Evolutionary conservation across 2,888 invertebrate species (phyloP).

Genomic region (Clostera curtula): DNA sequence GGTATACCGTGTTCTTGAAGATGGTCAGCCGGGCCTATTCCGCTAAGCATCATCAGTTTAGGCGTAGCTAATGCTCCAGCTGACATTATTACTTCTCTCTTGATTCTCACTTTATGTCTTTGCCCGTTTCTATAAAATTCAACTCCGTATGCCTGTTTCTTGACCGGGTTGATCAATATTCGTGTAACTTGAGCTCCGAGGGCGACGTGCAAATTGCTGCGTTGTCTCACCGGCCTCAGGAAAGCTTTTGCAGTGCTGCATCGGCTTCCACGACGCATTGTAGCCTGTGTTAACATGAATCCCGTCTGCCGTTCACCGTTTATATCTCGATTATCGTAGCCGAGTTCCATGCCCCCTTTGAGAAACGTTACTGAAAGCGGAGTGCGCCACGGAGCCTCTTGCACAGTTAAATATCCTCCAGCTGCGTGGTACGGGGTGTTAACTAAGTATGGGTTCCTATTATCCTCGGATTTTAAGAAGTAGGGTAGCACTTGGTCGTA

Average conservation of each 20-base stretch:
- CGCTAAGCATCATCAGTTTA: conserved; percentile 93
- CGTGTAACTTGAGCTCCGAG: conserved; percentile 84
- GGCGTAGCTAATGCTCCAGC: conserved; percentile 93
- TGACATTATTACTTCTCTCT: conserved; percentile 87
- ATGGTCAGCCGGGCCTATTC: conserved; percentile 88
- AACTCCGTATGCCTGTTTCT: conserved; percentile 84
- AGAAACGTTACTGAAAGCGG: conserved; percentile 88
- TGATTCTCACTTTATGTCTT: conserved; percentile 79
- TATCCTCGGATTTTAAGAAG: conserved; percentile 91
- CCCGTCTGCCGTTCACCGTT: conserved; percentile 90
- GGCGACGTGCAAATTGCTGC: conserved; percentile 86
- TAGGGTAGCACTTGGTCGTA: conserved; percentile 88
- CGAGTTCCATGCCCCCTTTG: conserved; percentile 87
- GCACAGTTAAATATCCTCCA: conserved; percentile 88
- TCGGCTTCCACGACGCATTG: conserved; percentile 86
- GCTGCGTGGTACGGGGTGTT: conserved; percentile 83
- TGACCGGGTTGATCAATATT: conserved; percentile 79
- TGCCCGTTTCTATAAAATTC: conserved; percentile 81
- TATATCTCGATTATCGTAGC: conserved; percentile 86
- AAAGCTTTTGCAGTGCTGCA: conserved; percentile 94
- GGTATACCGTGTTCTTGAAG: conserved; percentile 82
- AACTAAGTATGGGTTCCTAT: conserved; percentile 87
- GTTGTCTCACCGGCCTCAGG: conserved; percentile 84
- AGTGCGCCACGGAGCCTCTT: conserved; percentile 88
- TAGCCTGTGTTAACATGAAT: conserved; percentile 91